Evolutionary conservation across 2,888 invertebrate genomes (phyloP), one percentile per base, ranked within the genome.

Genomic region (Protophormia terraenovae): DNA sequence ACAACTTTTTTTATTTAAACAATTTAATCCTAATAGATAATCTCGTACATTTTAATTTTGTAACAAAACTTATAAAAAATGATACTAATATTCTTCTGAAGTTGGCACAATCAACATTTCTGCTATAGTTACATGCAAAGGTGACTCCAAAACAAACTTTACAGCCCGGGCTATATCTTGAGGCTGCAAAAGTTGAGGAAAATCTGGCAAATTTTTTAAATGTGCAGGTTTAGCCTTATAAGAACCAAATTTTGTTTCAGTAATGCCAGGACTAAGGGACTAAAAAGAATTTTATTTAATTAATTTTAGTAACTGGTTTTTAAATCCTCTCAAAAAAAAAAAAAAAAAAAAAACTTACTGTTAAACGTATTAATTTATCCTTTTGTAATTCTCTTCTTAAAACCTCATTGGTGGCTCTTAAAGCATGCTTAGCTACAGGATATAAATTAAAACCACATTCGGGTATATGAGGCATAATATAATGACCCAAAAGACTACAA

Each of bases 401-500:
- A 0, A 90, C 88, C 73, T 90, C 90, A 27, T 89, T 89, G 3
- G 89, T 87, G 4, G 90, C 89, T 16, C 84, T 87, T 8, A 91
- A 41, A 4, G 89, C 91, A 86, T 89, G 89, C 69, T 91, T 90
- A 1, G 90, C 88, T 8, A 90, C 89, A 16, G 90, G 90, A 88
- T 91, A 90, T 29, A 91, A 78, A 87, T 91, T 91, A 47, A 89
- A 88, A 3, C 89, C 89, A 41, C 87, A 85, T 3, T 87, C 87
- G 3, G 89, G 88, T 75, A 88, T 83, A 72, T 87, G 88, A 4
- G 90, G 88, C 16, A 93, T 92, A 88, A 93, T 92, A 4, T 90
- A 90, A 84, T 93, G 93, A 4, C 93, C 93, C 84, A 93, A 90
- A 76, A 93, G 91, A 73, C 94, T 94, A 60, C 93, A 93, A 0